A percentile compares a stretch with the other conserved stretches of the same genome.
phyloP scores from a whole-genome alignment of 2,113 vertebrate genomes.

The Notiomystis cincta region DNA sequence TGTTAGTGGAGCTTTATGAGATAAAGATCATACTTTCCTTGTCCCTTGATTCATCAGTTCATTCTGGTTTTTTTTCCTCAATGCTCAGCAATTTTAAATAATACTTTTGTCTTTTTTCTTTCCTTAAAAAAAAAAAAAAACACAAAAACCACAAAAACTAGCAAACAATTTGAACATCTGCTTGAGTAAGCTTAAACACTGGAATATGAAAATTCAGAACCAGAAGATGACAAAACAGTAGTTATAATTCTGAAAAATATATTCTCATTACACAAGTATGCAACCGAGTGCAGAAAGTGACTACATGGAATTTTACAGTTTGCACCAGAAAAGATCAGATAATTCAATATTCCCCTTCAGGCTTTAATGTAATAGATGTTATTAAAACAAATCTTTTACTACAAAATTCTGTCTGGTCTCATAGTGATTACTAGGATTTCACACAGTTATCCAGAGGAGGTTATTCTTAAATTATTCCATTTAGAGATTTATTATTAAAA shows the following conservation, averaged over 20 bases:
- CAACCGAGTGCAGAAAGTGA: background rate
- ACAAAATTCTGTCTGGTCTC: background rate
- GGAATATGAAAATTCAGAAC: background rate
- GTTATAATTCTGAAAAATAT: background rate
- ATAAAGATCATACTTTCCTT: background rate
- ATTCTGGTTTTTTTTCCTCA: background rate
- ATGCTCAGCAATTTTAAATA: background rate
- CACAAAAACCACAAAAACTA: background rate
- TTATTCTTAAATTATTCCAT: background rate
- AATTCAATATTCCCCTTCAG: background rate
- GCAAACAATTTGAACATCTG: background rate
- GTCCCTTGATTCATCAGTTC: background rate
- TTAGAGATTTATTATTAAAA: background rate
- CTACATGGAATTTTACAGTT: background rate
- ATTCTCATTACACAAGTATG: accelerated
- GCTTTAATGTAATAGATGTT: background rate
- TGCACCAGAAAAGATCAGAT: background rate
- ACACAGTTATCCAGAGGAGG: background rate
- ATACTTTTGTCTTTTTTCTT: background rate
- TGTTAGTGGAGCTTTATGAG: background rate
- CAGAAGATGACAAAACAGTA: background rate
- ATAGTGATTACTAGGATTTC: background rate
- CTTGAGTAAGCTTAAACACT: background rate
- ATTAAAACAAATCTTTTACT: background rate
- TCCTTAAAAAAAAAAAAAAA: background rate